Evolutionary conservation across 2,113 vertebrate genomes (phyloP), one percentile per base, ranked within the genome.

Genomic region (Bubo bubo): DNA sequence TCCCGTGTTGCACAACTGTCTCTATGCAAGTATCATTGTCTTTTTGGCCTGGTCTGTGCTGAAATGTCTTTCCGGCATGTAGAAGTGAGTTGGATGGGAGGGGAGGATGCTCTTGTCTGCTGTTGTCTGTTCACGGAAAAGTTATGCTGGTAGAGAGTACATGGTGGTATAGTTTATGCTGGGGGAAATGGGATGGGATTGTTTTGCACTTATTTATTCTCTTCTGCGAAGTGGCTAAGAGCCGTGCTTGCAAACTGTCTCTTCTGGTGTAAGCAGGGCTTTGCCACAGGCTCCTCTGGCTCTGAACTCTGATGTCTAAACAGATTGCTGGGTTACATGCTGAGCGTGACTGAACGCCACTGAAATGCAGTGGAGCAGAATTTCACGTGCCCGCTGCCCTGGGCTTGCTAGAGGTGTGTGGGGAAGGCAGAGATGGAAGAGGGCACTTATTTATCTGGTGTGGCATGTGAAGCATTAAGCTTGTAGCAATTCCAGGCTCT

Each of bases 251-350:
- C 74, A 92, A n/a, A 49, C 62, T 74, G 30, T 89, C 41, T 56
- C 26, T 70, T 58, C 52, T 95, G 73, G 64, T 91, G 43, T 56
- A 53, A 93, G 87, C 81, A 79, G 60, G 39, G 19, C 64, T 90
- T 49, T 94, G 91, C 91, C 81, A 30, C 66, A 35, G 95, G 95
- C 70, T 90, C 27, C 64, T 86, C 63, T 86, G 82, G 49, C 74
- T 86, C 82, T 6, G 22, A 74, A n/a, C 79, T 88, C 79, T 55
- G 71, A n/a, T 86, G 86, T 94, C 89, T 87, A 34, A 94, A 67
- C 89, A 92, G 79, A 96, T 92, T 63, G 76, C 63, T 92, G 58
- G 35, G 88, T 91, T 93, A n/a, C 82, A 52, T 0, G 0, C 41
- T 4, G 41, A 86, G 76, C 0, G 2, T 86, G 95, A 86, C 86